Conservation (phyloP, 1,140 invertebrate genomes). For the Adelges cooleyi region DNA sequence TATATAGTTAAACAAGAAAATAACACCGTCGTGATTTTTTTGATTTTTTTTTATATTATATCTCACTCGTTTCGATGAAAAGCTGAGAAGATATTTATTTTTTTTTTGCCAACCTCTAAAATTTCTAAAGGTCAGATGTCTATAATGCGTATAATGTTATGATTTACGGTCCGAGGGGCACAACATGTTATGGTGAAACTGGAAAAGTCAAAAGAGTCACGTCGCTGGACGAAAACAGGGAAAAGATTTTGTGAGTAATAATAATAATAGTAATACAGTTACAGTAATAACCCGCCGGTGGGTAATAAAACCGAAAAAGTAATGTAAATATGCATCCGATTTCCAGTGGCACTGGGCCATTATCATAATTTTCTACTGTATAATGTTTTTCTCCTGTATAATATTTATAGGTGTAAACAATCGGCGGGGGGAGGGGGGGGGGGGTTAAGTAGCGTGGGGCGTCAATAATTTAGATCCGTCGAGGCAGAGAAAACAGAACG, state of each 20-base stretch:
- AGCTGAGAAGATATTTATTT: no score
- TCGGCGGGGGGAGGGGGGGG: not conserved
- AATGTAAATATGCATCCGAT: constrained; percentile 9
- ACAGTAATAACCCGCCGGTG: not conserved
- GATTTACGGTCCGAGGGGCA: not conserved
- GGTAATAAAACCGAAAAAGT: not conserved
- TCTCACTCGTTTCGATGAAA: no score
- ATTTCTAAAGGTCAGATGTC: no score
- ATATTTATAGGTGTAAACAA: constrained; percentile 26
- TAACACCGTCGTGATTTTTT: no score
- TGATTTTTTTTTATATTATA: no score
- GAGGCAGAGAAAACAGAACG: not conserved
- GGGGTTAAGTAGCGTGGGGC: not conserved
- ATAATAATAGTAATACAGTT: not conserved
- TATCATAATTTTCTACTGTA: constrained; percentile 16
- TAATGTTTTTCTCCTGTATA: not conserved
- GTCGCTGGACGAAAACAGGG: constrained; percentile 1
- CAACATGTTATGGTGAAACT: not conserved
- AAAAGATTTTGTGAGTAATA: not conserved
- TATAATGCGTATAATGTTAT: not conserved
- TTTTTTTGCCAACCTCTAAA: no score
- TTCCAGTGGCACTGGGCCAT: constrained; percentile 14
- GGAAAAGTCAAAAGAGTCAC: constrained; percentile 11
- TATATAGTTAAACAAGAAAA: no score
- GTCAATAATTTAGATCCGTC: constrained; percentile 7